Evolutionary conservation across 2,888 invertebrate genomes (phyloP).

Genomic region (Subacronicta megacephala): DNA sequence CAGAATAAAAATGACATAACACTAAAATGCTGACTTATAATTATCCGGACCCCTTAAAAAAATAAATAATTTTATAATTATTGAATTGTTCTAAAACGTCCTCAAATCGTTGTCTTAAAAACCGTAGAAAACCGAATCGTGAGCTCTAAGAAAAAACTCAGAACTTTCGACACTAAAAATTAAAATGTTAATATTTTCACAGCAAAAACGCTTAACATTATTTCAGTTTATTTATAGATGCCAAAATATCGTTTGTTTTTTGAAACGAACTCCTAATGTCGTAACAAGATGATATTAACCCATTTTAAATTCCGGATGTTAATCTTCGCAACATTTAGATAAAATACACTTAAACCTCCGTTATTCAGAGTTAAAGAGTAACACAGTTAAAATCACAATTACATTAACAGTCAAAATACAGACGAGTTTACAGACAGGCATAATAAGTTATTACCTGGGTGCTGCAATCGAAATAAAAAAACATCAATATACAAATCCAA

Average conservation of each 20-base stretch:
- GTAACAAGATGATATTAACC: constrained; percentile 45
- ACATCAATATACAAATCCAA: constrained; percentile 77
- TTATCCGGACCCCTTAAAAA: too few relatives aligned
- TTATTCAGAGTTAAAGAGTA: constrained; percentile 14
- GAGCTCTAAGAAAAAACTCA: constrained; percentile 1
- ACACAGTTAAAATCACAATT: constrained; percentile 35
- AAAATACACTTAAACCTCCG: constrained; percentile 11
- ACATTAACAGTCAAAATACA: constrained; percentile 51
- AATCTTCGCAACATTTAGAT: constrained; percentile 10
- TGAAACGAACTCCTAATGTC: constrained; percentile 13
- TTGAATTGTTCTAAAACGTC: too few relatives aligned
- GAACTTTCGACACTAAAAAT: constrained; percentile 2
- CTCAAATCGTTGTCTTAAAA: not conserved
- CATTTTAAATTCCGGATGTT: constrained; percentile 37
- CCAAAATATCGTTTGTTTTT: constrained; percentile 36
- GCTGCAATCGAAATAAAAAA: constrained; percentile 59
- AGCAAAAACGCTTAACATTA: constrained; percentile 17
- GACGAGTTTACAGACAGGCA: constrained; percentile 49
- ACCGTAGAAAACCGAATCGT: not conserved
- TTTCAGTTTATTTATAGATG: constrained; percentile 42
- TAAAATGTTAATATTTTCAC: constrained; percentile 23
- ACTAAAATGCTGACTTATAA: too few relatives aligned
- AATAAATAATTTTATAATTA: too few relatives aligned
- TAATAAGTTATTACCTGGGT: constrained; percentile 51
- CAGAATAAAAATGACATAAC: too few relatives aligned